Base-by-base conservation (phyloP, 2,113 vertebrate species). In the Symphodus melops region DNA sequence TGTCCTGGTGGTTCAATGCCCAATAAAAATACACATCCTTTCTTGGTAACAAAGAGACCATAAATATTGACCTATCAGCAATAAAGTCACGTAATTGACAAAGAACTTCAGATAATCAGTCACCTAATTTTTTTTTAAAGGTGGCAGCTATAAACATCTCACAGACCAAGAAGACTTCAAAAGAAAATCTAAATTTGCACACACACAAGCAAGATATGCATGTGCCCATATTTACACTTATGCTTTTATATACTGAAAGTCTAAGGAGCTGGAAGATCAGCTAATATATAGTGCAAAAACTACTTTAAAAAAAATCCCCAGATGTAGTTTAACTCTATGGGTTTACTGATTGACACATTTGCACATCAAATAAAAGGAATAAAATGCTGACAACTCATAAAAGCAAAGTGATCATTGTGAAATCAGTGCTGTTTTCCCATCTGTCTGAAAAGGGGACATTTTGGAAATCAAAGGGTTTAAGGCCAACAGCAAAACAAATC, bases 11-110 rank as follows among this genome's bases (percentile, higher is more conserved):
- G 68, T 48, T 73, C 63, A 60, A 52, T 42, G 23, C 21, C 59
- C 21, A 46, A 54, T 67, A 37, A 25, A 8, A 39, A 41, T 41
- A 33, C 28, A 33, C 28, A 11, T 23, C 19, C 37, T 20, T 5
- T 11, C 8, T 5, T 48, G 17, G 25, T 11, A n/a, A 13, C 48
- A 37, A 55, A 66, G 19, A 44, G 13, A 68, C 46, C 25, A 77
- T 72, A 60, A 78, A 83, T 66, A 83, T 76, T 59, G 84, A 74
- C 61, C n/a, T n/a, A n/a, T n/a, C n/a, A n/a, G n/a, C n/a, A n/a
- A n/a, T n/a, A n/a, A n/a, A n/a, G n/a, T n/a, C n/a, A n/a, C n/a
- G n/a, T n/a, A n/a, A n/a, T n/a, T n/a, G n/a, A n/a, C n/a, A n/a
- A n/a, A n/a, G n/a, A n/a, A n/a, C n/a, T n/a, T n/a, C n/a, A n/a